phyloP scores from a whole-genome alignment of 2,113 vertebrate species.

The Paraplagusia blochii region DNA sequence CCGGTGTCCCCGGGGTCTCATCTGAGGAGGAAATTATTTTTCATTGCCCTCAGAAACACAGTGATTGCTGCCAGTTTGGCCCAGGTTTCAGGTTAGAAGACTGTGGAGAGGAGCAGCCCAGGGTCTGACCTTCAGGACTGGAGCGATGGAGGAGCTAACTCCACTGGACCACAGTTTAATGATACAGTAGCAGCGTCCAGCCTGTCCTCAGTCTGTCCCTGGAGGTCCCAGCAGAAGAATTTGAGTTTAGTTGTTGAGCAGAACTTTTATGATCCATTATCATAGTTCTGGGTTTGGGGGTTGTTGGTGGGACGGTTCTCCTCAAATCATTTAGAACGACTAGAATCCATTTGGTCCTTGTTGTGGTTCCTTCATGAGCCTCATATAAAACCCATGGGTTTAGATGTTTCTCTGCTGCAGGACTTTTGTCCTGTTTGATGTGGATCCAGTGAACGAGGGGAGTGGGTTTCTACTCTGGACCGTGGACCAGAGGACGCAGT shows the following conservation, averaged over 20 bases:
- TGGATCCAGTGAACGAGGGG: slow-evolving; percentile 47
- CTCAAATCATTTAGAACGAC: slow-evolving; percentile 52
- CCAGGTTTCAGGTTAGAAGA: slow-evolving; percentile 25
- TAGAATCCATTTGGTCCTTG: slow-evolving; percentile 47
- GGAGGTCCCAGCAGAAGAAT: slow-evolving; percentile 14
- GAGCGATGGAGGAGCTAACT: neutral
- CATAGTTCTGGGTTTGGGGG: slow-evolving; percentile 25
- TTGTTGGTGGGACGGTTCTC: slow-evolving; percentile 46
- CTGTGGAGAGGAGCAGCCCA: slow-evolving; percentile 22
- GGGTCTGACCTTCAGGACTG: slow-evolving; percentile 26
- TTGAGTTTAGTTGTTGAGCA: slow-evolving; percentile 40
- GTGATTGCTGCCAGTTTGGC: slow-evolving; percentile 63
- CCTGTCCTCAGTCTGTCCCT: slow-evolving; percentile 26
- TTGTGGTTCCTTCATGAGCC: slow-evolving; percentile 58
- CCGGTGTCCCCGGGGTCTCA: slow-evolving; percentile 51
- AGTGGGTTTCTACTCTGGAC: slow-evolving; percentile 42
- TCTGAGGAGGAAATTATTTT: slow-evolving; percentile 77
- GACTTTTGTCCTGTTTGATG: slow-evolving; percentile 53
- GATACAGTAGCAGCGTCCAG: slow-evolving; percentile 23
- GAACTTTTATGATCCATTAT: slow-evolving; percentile 42
- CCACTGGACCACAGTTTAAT: slow-evolving; percentile 13
- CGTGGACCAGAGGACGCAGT: slow-evolving; percentile 52
- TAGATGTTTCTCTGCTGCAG: slow-evolving; percentile 35
- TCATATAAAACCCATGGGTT: slow-evolving; percentile 53
- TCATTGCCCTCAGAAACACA: slow-evolving; percentile 73